Evolutionary conservation across 2,888 invertebrate species (phyloP), one percentile per base, ranked within the genome.

Genomic region (Amphipoea oculea): DNA sequence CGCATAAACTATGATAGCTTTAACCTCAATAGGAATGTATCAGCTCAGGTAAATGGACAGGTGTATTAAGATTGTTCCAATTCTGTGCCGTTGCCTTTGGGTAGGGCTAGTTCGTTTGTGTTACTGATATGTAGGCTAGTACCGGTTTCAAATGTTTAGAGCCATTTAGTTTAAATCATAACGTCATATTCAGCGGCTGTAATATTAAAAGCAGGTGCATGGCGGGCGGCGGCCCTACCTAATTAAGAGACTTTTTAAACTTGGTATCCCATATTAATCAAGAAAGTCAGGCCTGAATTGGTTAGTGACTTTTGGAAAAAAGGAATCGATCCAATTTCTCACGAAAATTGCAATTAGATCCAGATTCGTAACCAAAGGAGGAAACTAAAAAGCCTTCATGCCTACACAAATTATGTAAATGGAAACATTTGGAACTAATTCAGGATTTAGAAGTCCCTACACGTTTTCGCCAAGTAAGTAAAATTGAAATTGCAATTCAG

Each of bases 61-160:
- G 75, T 84, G 81, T 75, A 86, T 77, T 86, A 67, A 81, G 62
- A 69, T 71, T 70, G 79, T 77, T 79, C 76, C 76, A 75, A 81
- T 81, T 86, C 65, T 65, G 5, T 17, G 20, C 62, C 20, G 73
- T 76, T 42, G 81, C 71, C 62, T 79, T 42, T 71, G 85, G 82
- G 78, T 36, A 62, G 57, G n/a, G 63, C 36, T 66, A 40, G 20
- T 72, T 40, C 14, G 48, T 85, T 77, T 74, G 72, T 81, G 42
- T 70, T 14, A 45, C 7, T 81, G 45, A 65, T 42, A 62, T 60
- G 40, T 69, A 69, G 51, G 42, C 62, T 60, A 45, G 65, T 66
- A 75, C 74, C 74, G 71, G 45, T 73, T 85, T 68, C 14, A 48
- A 77, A 51, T 60, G 82, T 60, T 70, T 36, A 54, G n/a, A 75